Evolutionary conservation across 2,888 invertebrate species (phyloP), one percentile per base, ranked within the genome.

Genomic region (Xestia rhomboidea): DNA sequence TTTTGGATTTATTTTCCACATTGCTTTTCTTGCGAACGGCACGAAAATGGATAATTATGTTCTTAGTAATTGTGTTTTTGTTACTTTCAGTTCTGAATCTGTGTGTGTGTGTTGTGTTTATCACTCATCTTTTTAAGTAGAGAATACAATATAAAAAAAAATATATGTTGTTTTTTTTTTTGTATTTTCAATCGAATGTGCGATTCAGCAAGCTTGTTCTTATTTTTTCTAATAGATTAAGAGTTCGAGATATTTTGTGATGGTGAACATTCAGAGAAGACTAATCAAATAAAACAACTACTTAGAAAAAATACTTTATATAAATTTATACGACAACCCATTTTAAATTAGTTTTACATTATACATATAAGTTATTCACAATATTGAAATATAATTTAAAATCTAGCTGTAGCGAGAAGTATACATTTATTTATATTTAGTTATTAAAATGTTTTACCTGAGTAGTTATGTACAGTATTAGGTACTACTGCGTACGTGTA

Each of bases 301-400:
- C 11, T 81, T 94, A 90, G 90, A 92, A 94, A 95, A 95, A 94
- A 95, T 94, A 95, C 83, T 92, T 95, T 93, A 94, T 96, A 95
- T 94, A 96, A 96, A 96, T 95, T 93, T 93, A 94, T 95, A 95
- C 94, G 94, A 95, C 95, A 95, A 95, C 95, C 93, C 92, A 93
- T 94, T 94, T 93, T 87, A 92, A 90, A 90, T 91, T 89, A 91
- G 81, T 89, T 89, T 88, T 85, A 90, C 83, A 89, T 82, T 82
- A 87, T 77, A 82, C 82, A 88, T 84, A 88, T 82, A 88, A 75
- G 91, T 90, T 93, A 92, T 93, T 91, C 89, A 93, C 92, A 93
- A 89, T 92, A 83, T 90, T 86, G 88, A 89, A 89, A 90, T 84
- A 80, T 84, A 64, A 60, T 84, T 85, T 86, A 87, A 83, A 85